Conservation (phyloP, 2,888 invertebrate species). For the Oligia fasciuncula region DNA sequence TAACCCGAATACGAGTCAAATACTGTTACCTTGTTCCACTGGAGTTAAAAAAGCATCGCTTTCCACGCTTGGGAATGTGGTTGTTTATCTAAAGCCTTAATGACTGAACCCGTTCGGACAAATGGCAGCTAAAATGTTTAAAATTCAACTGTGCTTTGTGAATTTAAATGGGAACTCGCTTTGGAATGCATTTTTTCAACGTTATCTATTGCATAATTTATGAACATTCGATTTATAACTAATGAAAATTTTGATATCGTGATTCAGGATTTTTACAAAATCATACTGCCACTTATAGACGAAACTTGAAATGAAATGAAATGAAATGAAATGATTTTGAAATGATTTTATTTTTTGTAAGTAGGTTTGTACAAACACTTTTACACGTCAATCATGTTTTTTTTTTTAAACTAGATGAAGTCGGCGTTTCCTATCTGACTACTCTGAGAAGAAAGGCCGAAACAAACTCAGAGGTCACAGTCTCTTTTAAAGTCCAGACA, state of each 20-base stretch:
- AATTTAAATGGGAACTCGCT: constrained; percentile 3
- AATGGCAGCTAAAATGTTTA: constrained; percentile 35
- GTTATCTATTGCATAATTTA: background rate
- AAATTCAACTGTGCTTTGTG: constrained; percentile 40
- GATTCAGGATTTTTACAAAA: background rate
- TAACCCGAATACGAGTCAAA: constrained; percentile 45
- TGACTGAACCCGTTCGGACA: constrained; percentile 12
- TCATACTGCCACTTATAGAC: background rate
- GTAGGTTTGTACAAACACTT: no score
- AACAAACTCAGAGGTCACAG: no score
- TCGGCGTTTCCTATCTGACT: no score
- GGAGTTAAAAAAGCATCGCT: constrained; percentile 34
- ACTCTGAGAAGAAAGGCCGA: no score
- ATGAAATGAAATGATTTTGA: no score
- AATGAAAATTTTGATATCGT: background rate
- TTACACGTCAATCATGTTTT: no score
- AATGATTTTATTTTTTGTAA: no score
- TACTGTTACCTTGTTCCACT: constrained; percentile 38
- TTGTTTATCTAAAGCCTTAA: constrained; percentile 53
- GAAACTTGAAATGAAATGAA: no score
- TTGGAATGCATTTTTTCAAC: background rate
- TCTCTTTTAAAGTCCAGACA: no score
- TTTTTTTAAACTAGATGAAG: no score
- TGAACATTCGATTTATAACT: background rate
- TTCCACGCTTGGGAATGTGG: constrained; percentile 37